Conservation (phyloP, 2,888 invertebrate genomes). For the Actias luna region DNA sequence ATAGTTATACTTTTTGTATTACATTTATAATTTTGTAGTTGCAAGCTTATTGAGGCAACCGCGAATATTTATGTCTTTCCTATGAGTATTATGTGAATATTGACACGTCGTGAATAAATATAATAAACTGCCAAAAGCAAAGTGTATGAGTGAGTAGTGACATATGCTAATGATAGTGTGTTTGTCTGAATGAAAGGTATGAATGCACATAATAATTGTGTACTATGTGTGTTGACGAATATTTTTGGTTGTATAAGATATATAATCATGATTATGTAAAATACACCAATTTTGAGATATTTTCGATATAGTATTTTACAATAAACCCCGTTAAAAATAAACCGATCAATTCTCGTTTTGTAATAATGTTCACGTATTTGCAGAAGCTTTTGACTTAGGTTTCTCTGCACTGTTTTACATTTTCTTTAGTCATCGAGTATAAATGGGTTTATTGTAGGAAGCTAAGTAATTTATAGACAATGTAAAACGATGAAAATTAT, state of each 20-base stretch:
- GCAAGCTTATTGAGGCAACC: constrained; percentile 12
- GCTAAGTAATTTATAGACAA: constrained; percentile 54
- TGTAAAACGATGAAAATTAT: constrained; percentile 70
- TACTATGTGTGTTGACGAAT: constrained; percentile 44
- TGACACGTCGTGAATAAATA: constrained; percentile 58
- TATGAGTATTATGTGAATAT: constrained; percentile 69
- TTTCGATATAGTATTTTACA: constrained; percentile 56
- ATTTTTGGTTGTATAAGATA: constrained; percentile 68
- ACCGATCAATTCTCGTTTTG: constrained; percentile 3
- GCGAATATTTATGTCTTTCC: constrained; percentile 43
- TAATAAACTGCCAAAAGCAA: constrained; percentile 79
- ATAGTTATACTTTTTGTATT: constrained; percentile 20
- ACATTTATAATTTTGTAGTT: constrained; percentile 15
- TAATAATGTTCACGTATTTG: background rate
- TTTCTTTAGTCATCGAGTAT: constrained; percentile 40
- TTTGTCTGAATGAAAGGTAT: constrained; percentile 30
- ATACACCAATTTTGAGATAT: constrained; percentile 74
- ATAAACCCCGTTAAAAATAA: constrained; percentile 43
- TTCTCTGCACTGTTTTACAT: constrained; percentile 43
- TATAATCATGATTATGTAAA: constrained; percentile 71
- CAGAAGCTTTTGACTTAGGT: background rate
- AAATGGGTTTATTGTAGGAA: constrained; percentile 61
- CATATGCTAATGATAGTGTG: constrained; percentile 25
- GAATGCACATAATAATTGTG: constrained; percentile 32
- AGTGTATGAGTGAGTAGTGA: constrained; percentile 31